Base-by-base conservation (phyloP, 2,888 invertebrate genomes). In the Acronicta alni region DNA sequence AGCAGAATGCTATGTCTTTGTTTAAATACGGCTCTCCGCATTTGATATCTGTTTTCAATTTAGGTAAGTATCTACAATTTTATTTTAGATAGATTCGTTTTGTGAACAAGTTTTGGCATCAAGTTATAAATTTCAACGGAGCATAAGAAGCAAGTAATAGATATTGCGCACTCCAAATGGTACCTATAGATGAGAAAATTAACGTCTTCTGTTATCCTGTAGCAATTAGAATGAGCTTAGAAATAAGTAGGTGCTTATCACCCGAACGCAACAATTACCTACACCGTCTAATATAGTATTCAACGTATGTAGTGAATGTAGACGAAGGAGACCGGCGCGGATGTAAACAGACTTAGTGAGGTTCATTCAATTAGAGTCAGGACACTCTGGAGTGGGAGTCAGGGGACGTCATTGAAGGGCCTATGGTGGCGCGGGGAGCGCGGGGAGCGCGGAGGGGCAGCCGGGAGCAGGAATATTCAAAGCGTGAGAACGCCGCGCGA, bases 401-500 rank as follows among this genome's bases (percentile, higher is more conserved):
- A 82, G 87, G 86, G 86, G 88, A 89, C 89, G 89, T 89, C 91
- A 89, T 89, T 88, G 91, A 91, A 92, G 92, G 93, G 92, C 90
- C 88, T 84, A 75, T 77, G 81, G 80, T 67, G 80, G 84, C 78
- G 79, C 79, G 81, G 72, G 73, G 73, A 59, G 77, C 64, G 41
- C 20, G 42, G 41, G 20, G 41, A 73, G 80, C 74, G 75, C 72
- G 72, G 73, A 77, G 80, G 84, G 83, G 80, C 78, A 72, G 86
- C 84, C 90, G 89, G 89, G 89, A 91, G 87, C 92, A 92, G 92
- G 92, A 91, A 93, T 93, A 94, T 94, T 93, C 92, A 92, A 93
- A 93, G 93, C 93, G 93, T 94, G 93, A 94, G 93, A 94, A 94
- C 93, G 90, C 86, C 82, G 90, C 89, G 93, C 92, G 93, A 92